phyloP scores from a whole-genome alignment of 2,113 vertebrate species.

The Pachyramphus minor region DNA sequence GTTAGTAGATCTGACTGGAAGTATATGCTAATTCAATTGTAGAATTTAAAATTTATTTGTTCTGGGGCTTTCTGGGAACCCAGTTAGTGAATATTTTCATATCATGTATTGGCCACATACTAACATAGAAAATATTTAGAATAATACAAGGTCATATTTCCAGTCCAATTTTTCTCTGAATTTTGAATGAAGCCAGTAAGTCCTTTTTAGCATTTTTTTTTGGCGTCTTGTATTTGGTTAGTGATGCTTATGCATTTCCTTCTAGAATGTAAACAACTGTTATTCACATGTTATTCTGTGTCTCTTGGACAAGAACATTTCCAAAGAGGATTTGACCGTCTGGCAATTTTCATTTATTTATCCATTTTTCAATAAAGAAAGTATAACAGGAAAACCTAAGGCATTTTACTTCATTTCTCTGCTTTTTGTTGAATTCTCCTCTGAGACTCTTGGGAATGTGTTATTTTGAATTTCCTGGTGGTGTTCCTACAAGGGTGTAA shows the following conservation, averaged over 20 bases:
- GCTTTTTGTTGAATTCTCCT: not conserved
- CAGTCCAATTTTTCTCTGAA: not conserved
- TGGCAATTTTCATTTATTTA: not conserved
- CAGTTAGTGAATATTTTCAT: not conserved
- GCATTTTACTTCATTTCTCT: not conserved
- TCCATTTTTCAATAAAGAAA: not conserved
- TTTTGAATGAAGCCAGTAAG: not conserved
- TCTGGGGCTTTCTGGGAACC: not conserved
- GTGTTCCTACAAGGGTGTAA: not conserved
- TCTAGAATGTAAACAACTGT: not conserved
- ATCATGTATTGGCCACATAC: not conserved
- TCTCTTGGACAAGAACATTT: not conserved
- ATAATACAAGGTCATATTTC: not conserved
- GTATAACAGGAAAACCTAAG: not conserved
- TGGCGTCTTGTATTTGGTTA: not conserved
- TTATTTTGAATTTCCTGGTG: not conserved
- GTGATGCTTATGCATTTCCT: not conserved
- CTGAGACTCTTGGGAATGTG: rapidly evolving
- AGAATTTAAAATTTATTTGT: not conserved
- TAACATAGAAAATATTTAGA: not conserved
- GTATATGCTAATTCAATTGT: not conserved
- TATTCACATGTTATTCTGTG: not conserved
- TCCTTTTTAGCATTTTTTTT: not conserved
- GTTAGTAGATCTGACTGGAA: not conserved
- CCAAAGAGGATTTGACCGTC: not conserved